Evolutionary conservation across 2,797 vertebrate genomes (phyloP), one percentile per base, ranked within the genome.

Genomic region (Dendrocincla tyrannina): DNA sequence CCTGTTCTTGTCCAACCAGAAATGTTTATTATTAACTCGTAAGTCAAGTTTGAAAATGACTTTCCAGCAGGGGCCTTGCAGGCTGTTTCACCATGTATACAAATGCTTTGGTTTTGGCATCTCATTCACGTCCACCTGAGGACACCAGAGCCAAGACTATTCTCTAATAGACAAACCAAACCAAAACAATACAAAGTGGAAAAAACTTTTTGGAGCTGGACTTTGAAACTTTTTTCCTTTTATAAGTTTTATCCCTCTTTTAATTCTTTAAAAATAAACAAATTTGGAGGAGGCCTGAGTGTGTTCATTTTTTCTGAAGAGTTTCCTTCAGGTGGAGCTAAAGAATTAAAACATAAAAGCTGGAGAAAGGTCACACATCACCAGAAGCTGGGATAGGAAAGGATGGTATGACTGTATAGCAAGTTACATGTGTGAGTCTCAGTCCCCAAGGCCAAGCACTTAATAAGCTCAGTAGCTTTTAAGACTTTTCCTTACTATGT

Each of bases 391-490:
- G 17, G 18, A 46, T 8, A 73, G 22, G 50, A 42, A 80, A 47
- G 32, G 50, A 47, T 32, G 37, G 18, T 30, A 37, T 13, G 28
- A 59, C 14, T 58, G 22, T 22, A 25, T 17, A 50, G 35, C 0
- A 17, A 70, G 28, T 70, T 75, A 39, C 1, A 52, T 18, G 13
- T 62, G 18, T 19, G 44, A 53, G 42, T 72, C 27, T 63, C 46
- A 52, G 39, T 77, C 49, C 27, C 52, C 70, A 72, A 53, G 30
- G 23, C 13, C 32, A 67, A 60, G 56, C 11, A 46, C 17, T 81
- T 66, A 89, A 22, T 72, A 83, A 86, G 44, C 30, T 85, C 49
- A 28, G 39, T 30, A 85, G 30, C 24, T 86, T 88, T 83, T 53
- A 53, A 74, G 28, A n/a, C 62, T 17, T 83, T 72, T 78, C 18